A percentile compares a stretch with the other conserved stretches of the same genome.
Conservation (phyloP, 1,140 invertebrate genomes). For the Drosophila trapezifrons region DNA sequence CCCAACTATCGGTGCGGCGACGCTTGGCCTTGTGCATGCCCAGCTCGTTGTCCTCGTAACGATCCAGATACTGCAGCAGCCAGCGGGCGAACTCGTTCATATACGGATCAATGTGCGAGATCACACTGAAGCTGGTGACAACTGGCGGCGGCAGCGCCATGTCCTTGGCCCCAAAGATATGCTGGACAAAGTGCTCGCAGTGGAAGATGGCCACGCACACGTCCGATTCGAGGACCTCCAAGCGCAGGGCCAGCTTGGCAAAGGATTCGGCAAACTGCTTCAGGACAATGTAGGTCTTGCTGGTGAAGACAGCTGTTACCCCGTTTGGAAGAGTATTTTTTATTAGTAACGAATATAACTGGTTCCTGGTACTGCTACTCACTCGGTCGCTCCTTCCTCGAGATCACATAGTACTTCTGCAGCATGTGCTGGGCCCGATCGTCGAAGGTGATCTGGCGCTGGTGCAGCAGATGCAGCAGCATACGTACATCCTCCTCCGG, state of each 20-base stretch:
- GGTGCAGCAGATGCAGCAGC: conserved; percentile 55
- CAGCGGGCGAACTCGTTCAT: conserved; percentile 70
- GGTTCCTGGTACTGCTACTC: background rate
- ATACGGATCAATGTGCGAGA: conserved; percentile 62
- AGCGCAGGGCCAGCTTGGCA: conserved; percentile 69
- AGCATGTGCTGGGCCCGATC: conserved; percentile 53
- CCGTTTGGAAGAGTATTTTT: background rate
- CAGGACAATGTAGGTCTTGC: conserved; percentile 68
- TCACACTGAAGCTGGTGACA: conserved; percentile 38
- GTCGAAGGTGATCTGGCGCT: conserved; percentile 49
- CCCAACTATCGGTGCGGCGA: conserved; percentile 15
- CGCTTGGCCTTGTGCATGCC: conserved; percentile 22
- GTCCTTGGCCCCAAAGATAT: conserved; percentile 54
- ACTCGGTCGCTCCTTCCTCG: conserved; percentile 64
- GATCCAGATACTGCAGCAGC: conserved; percentile 54
- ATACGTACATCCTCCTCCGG: conserved; percentile 56
- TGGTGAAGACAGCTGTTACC: conserved; percentile 62
- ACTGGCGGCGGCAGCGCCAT: conserved; percentile 45
- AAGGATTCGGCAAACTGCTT: conserved; percentile 79
- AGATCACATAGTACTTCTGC: conserved; percentile 71
- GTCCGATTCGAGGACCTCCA: conserved; percentile 66
- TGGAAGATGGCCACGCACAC: conserved; percentile 70
- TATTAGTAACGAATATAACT: background rate
- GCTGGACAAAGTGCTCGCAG: conserved; percentile 65
- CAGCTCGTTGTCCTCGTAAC: conserved; percentile 38